A percentile compares a stretch with the other conserved stretches of the same genome.
Conservation (phyloP, 1,140 invertebrate genomes). For the Megalopta genalis region DNA sequence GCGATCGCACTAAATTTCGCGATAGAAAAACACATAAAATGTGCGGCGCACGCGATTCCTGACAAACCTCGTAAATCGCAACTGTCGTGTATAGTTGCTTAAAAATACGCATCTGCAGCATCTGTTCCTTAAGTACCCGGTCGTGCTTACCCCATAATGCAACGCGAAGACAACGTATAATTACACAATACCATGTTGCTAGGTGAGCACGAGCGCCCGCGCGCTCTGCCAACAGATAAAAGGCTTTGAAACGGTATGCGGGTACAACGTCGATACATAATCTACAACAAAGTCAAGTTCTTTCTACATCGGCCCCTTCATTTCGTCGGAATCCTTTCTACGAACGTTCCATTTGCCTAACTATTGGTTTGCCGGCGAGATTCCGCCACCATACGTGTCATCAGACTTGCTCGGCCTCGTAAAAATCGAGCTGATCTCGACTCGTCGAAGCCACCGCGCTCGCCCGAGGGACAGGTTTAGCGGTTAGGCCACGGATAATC, state of each 20-base stretch:
- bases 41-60: neutral
- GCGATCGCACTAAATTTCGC: too few species aligned
- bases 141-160: neutral
- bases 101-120: constrained; percentile 13
- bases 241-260: neutral
- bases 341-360: neutral
- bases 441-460: neutral
- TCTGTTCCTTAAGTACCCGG: neutral
- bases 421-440: neutral
- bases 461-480: neutral
- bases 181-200: constrained; percentile 46
- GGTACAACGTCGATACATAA: neutral
- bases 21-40: neutral
- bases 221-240: neutral
- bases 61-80: constrained; percentile 5
- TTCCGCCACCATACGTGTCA: neutral
- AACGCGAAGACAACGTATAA: constrained; percentile 18
- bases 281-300: constrained; percentile 64
- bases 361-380: neutral
- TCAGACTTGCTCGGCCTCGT: neutral
- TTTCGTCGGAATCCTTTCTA: neutral
- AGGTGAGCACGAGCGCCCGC: constrained; percentile 24
- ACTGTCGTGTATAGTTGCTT: constrained; percentile 15
- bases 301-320: constrained; percentile 56
- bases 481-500: neutral